Conservation (phyloP, 2,113 vertebrate species). For the Scalopus aquaticus region DNA sequence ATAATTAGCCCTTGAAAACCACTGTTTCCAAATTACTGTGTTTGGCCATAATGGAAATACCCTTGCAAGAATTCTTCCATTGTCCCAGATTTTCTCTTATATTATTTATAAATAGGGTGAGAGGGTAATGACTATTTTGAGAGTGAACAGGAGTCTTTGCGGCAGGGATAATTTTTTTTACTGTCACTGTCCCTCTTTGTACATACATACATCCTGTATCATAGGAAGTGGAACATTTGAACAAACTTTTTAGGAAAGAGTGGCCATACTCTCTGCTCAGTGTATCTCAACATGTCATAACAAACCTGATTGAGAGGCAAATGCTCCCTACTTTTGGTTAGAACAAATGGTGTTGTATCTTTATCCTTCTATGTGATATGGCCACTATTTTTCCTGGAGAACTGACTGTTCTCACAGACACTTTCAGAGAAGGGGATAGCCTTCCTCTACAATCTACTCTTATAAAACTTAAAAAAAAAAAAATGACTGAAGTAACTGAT, state of each 20-base stretch:
- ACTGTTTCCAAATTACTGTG: neutral
- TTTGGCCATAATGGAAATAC: neutral
- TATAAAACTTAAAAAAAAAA: neutral
- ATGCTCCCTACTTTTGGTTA: neutral
- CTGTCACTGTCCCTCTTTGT: neutral
- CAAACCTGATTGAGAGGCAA: neutral
- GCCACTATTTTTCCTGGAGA: neutral
- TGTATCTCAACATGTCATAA: neutral
- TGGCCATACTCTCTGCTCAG: neutral
- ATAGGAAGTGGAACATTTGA: neutral
- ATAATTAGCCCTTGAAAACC: neutral
- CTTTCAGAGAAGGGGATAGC: neutral
- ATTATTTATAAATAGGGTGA: neutral
- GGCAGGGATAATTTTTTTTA: neutral
- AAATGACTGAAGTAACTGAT: neutral
- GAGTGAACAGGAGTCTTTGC: neutral
- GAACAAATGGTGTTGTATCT: neutral
- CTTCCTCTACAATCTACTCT: neutral
- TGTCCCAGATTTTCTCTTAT: neutral
- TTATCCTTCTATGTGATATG: neutral
- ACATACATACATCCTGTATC: neutral
- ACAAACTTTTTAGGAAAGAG: neutral
- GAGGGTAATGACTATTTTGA: neutral
- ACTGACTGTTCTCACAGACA: neutral
- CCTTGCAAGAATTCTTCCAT: neutral